A percentile compares a stretch with the other conserved stretches of the same genome.
Conservation (phyloP, 1,140 invertebrate genomes). For the Alviniconcha marisindica region DNA sequence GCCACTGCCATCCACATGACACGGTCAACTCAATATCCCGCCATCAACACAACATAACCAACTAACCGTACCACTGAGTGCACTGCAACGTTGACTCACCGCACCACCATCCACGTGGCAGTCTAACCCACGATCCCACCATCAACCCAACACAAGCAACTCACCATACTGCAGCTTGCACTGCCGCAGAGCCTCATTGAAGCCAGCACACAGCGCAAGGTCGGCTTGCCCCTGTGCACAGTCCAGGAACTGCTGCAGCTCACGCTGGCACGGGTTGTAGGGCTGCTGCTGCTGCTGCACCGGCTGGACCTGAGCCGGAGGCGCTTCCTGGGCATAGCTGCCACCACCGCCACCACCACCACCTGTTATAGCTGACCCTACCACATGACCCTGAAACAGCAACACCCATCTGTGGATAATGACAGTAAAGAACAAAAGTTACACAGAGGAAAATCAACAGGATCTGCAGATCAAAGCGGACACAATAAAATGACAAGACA, state of each 20-base stretch:
- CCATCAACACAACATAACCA: no score
- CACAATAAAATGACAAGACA: no score
- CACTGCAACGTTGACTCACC: no score
- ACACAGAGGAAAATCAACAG: no score
- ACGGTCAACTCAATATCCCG: no score
- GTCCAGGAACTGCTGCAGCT: slow-evolving; percentile 76
- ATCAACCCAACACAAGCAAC: no score
- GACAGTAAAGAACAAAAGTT: neutral
- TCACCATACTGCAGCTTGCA: slow-evolving; percentile 72
- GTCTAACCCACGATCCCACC: no score
- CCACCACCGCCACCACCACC: slow-evolving; percentile 55
- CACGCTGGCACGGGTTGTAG: slow-evolving; percentile 71
- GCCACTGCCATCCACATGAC: no score
- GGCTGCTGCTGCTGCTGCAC: slow-evolving; percentile 57
- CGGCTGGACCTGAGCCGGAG: slow-evolving; percentile 41
- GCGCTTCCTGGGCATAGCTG: slow-evolving; percentile 39
- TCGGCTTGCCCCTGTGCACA: slow-evolving; percentile 73
- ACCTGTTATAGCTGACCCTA: slow-evolving; percentile 72
- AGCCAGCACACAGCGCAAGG: slow-evolving; percentile 72
- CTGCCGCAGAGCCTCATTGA: slow-evolving; percentile 73
- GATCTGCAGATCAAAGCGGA: no score
- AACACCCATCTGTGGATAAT: neutral
- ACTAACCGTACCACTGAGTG: no score
- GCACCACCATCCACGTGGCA: no score
- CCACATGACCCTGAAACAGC: slow-evolving; percentile 69